Evolutionary conservation across 2,797 vertebrate genomes (phyloP).

Genomic region (Sphenodon punctatus): DNA sequence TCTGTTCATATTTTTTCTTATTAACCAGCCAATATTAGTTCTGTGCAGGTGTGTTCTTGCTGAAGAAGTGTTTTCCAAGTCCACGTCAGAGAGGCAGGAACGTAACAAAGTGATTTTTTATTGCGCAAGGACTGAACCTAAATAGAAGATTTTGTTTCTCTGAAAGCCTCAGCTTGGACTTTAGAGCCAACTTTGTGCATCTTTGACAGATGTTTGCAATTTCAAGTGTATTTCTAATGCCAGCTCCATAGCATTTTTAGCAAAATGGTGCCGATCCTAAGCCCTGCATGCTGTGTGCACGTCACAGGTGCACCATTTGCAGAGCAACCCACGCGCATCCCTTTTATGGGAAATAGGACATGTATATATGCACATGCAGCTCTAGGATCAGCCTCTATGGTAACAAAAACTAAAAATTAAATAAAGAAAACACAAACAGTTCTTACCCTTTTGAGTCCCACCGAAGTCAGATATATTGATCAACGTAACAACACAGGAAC

Average conservation of each 20-base stretch:
- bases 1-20: constrained; percentile 7
- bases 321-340: too few species aligned
- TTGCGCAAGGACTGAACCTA: background rate
- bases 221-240: background rate
- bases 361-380: too few species aligned
- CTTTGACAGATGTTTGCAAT: background rate
- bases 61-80: constrained; percentile 3
- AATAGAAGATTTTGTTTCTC: background rate
- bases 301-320: too few species aligned
- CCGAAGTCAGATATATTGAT: too few species aligned
- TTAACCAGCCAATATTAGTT: background rate
- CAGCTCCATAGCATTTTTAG: background rate
- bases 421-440: too few species aligned
- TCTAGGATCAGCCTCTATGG: too few species aligned
- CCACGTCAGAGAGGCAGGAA: background rate
- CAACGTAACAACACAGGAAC: too few species aligned
- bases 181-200: background rate
- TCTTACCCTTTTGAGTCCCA: too few species aligned
- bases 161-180: background rate
- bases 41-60: constrained; percentile 15
- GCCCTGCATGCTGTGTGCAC: too few species aligned
- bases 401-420: too few species aligned
- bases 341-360: too few species aligned
- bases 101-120: background rate
- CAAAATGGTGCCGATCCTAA: too few species aligned